Evolutionary conservation across 2,888 invertebrate genomes (phyloP), one percentile per base, ranked within the genome.

Genomic region (Dicranocentrus wangi): DNA sequence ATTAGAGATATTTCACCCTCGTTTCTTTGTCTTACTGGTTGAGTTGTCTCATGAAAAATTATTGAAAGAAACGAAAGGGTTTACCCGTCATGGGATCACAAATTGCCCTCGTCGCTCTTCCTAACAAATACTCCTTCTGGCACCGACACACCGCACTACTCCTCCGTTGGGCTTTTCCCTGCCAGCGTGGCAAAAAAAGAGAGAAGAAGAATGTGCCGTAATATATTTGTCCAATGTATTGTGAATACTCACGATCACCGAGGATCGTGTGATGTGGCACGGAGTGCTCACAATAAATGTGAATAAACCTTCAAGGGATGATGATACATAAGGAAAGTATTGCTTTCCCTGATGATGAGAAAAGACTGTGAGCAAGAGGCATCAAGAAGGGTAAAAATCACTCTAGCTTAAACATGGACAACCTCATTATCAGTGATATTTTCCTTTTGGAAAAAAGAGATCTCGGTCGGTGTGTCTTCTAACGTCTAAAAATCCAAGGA

Each of bases 1-100:
- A 70, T 60, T 65, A 69, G 65, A 70, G 65, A 78, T 71, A 71
- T 78, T 71, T 78, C 66, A 69, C 77, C 77, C 77, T 66, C 47
- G 27, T 77, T 47, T 65, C 79, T 79, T 79, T 79, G 79, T 79
- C 79, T 79, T 79, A 79, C 79, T 79, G 79, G 79, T 79, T 79
- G 79, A 79, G 79, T 79, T 79, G 79, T 79, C 79, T 79, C 79
- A 72, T 79, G 79, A 79, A 79, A 79, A 79, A 79, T 79, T 79
- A 79, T 79, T 79, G 79, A 79, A 79, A 79, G 79, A 71, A 79
- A 79, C 70, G 71, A 79, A 79, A 79, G 79, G 79, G 79, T 71
- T 79, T 71, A 79, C 71, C 79, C 79, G 79, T 79, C 79, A 79
- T 79, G 79, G 79, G 79, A 79, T 79, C 79, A 79, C 79, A 79